Base-by-base conservation (phyloP, 2,113 vertebrate genomes). In the Lasiurus cinereus region DNA sequence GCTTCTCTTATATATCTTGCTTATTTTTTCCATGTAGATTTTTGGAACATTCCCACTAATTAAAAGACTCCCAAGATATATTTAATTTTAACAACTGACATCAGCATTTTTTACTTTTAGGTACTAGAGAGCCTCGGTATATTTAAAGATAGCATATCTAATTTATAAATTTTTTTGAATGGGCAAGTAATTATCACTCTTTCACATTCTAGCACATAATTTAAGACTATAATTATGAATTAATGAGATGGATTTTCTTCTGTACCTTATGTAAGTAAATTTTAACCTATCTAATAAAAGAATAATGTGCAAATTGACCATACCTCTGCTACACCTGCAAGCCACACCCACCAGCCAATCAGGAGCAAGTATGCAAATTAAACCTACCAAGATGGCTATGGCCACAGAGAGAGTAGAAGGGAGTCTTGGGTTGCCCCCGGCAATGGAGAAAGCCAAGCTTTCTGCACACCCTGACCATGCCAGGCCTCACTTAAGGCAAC, bases 241-340 rank as follows among this genome's bases (percentile, higher is more conserved):
- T 88, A 95, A 96, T 94, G 12, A 95, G 72, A 64, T 46, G 43
- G 3, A 80, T 88, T 90, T 95, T 83, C 79, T 54, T 92, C 92
- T 85, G 36, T 85, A 80, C 4, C 21, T 67, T 72, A 84, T 54
- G 19, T 85, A 87, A 96, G 79, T 67, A 64, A 77, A 83, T 70
- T 64, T 66, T 31, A 74, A 39, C 39, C 39, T 39, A 39, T 39
- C 39, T 39, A 39, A 39, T 39, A 39, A 39, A 39, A 39, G 39
- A 39, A 39, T 39, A 39, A 39, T 39, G 39, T 39, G 39, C 39
- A 39, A 39, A 39, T 39, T 39, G 39, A 39, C 39, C 39, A 39
- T 39, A 39, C 39, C 39, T 39, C 39, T 39, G 39, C 39, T 39
- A 39, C 5, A 39, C 39, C 39, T 39, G 39, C 39, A 39, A 39